Percentiles rank a stretch among this genome's conserved stretches.
Conservation (phyloP, 2,888 invertebrate genomes). For the Amblyjoppa fuscipennis region DNA sequence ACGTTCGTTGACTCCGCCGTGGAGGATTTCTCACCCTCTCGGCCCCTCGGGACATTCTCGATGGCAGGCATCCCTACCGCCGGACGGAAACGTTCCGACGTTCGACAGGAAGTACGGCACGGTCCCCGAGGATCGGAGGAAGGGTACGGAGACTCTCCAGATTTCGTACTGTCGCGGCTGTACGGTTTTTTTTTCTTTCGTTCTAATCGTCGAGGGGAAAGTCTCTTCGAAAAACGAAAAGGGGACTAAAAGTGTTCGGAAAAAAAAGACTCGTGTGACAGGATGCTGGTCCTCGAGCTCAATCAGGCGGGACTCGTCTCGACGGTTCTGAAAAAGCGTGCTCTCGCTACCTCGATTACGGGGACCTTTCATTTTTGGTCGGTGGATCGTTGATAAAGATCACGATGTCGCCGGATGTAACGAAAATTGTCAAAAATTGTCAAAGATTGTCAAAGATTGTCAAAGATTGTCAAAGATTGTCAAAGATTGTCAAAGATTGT, state of each 20-base stretch:
- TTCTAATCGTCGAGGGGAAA: background rate
- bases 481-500: too few species aligned
- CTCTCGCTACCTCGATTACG: background rate
- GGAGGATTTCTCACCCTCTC: constrained; percentile 51
- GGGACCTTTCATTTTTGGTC: background rate
- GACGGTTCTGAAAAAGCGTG: background rate
- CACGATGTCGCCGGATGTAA: too few species aligned
- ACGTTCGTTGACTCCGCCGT: constrained; percentile 37
- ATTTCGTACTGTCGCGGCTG: constrained; percentile 40
- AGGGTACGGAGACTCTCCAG: constrained; percentile 31
- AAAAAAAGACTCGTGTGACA: constrained; percentile 17
- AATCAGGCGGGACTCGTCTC: background rate
- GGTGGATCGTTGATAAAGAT: background rate
- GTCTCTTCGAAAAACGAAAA: background rate
- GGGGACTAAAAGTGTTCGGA: background rate
- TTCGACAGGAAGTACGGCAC: constrained; percentile 53
- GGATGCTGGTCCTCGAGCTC: background rate
- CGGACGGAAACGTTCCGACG: constrained; percentile 46
- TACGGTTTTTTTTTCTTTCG: constrained; percentile 27
- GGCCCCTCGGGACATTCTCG: constrained; percentile 22
- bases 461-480: too few species aligned
- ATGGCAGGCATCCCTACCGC: constrained; percentile 23
- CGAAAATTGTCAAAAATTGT: too few species aligned
- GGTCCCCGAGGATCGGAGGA: constrained; percentile 42
- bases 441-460: too few species aligned